Percentiles rank a stretch among this genome's conserved stretches.
Evolutionary conservation across 1,140 invertebrate species (phyloP).

Genomic region (Zaprionus capensis): DNA sequence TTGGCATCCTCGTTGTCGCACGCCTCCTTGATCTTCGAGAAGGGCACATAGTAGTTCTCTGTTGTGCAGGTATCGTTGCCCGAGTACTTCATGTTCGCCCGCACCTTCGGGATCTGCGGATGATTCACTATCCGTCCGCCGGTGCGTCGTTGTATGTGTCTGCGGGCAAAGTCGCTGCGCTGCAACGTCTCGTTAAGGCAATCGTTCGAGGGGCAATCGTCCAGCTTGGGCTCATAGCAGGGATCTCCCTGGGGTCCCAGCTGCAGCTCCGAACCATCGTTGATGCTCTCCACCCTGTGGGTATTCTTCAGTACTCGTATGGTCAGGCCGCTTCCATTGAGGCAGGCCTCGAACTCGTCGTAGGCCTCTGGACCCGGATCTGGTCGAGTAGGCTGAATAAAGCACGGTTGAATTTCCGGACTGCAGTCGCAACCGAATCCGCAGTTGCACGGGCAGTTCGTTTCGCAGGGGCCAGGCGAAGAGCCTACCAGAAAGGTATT

Average conservation of each 20-base stretch:
- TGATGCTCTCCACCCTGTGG: slow-evolving; percentile 72
- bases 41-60: slow-evolving; percentile 74
- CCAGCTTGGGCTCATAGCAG: slow-evolving; percentile 29
- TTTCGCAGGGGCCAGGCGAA: slow-evolving; percentile 19
- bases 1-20: slow-evolving; percentile 60
- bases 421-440: slow-evolving; percentile 67
- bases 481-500: not conserved
- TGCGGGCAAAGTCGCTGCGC: slow-evolving; percentile 69
- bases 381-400: slow-evolving; percentile 59
- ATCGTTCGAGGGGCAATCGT: slow-evolving; percentile 32
- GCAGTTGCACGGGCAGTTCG: slow-evolving; percentile 62
- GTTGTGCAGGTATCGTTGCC: slow-evolving; percentile 72
- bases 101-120: slow-evolving; percentile 73
- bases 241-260: slow-evolving; percentile 55
- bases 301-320: slow-evolving; percentile 81
- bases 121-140: slow-evolving; percentile 74
- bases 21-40: slow-evolving; percentile 72
- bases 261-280: slow-evolving; percentile 52
- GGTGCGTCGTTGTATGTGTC: slow-evolving; percentile 71
- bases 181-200: slow-evolving; percentile 67
- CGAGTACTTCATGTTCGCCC: slow-evolving; percentile 80
- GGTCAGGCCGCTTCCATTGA: slow-evolving; percentile 79
- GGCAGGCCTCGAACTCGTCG: slow-evolving; percentile 80
- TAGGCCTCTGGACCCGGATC: slow-evolving; percentile 79
- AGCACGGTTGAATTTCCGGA: slow-evolving; percentile 70